Evolutionary conservation across 2,888 invertebrate species (phyloP), one percentile per base, ranked within the genome.

Genomic region (Pollenia amentaria): DNA sequence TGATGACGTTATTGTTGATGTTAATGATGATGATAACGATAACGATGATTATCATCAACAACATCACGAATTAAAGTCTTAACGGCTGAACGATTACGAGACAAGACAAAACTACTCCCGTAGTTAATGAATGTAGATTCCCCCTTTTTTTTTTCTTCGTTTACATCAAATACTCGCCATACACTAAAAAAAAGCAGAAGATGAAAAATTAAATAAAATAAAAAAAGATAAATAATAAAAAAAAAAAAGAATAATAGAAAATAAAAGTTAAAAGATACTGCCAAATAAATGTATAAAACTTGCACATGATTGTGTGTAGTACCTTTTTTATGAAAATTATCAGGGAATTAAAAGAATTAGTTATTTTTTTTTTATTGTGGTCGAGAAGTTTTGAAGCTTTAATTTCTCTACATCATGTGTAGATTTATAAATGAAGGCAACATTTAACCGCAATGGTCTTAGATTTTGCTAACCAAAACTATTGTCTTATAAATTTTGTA

Each of bases 31-130:
- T n/a, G n/a, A n/a, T n/a, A n/a, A n/a, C n/a, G n/a, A 67, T 57
- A 40, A 80, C 69, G 42, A 38, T 65, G 78, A 86, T 42, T 55
- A 70, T 73, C 42, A 67, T 78, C 55, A 62, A 70, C 69, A 62
- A 62, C 82, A 78, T 86, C 85, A 86, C 70, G 76, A 87, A 84
- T 62, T 67, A 73, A 84, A 87, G 83, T 87, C 80, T 87, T 87
- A 80, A 87, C 84, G 87, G 83, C 80, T 87, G 87, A 87, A 87
- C 87, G 84, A 87, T 77, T 87, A 51, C 73, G 80, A 87, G 80
- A 87, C 80, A 73, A 80, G 84, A 84, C 40, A 62, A 76, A 83
- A 80, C 72, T 76, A 84, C 80, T 84, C 80, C 80, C 76, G 87
- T 79, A 67, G 75, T 75, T 60, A 62, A 75, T 60, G 64, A 80